These are phyloP conservation scores for Drosophila micromelanica DNA, from an alignment of 1,140 invertebrate genomes.

Conservation along the genomic window DNA sequence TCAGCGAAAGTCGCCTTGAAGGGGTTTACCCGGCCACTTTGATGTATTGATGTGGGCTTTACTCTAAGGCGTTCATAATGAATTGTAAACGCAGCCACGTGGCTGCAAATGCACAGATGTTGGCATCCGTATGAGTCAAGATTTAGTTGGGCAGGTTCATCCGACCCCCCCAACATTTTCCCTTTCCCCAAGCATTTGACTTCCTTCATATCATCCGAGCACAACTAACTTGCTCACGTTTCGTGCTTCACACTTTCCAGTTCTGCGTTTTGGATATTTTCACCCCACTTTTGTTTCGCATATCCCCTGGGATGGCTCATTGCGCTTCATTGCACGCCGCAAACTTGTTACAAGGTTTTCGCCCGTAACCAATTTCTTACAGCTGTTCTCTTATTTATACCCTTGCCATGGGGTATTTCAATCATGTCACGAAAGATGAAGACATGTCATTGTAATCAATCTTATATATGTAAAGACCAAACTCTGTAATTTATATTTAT, in stretches of 20 bases:
- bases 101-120: constrained; percentile 7
- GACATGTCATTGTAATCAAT: too few species aligned
- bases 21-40: constrained; percentile 13
- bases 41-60: constrained; percentile 46
- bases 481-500: too few species aligned
- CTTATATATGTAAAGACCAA: too few species aligned
- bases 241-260: constrained; percentile 31
- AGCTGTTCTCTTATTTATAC: constrained; percentile 18
- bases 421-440: too few species aligned
- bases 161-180: not conserved
- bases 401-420: not conserved
- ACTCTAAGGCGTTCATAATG: constrained; percentile 64
- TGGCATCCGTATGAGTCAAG: constrained; percentile 7
- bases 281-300: constrained; percentile 16
- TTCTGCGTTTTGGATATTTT: not conserved
- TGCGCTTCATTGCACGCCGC: constrained; percentile 56
- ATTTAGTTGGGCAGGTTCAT: constrained; percentile 29
- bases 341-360: constrained; percentile 48
- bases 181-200: constrained; percentile 18
- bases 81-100: constrained; percentile 79
- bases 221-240: constrained; percentile 6
- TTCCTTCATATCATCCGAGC: not conserved
- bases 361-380: constrained; percentile 28
- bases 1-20: constrained; percentile 53
- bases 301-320: constrained; percentile 31